Conservation (phyloP, 2,888 invertebrate genomes). For the Tuberolachnus salignus region DNA sequence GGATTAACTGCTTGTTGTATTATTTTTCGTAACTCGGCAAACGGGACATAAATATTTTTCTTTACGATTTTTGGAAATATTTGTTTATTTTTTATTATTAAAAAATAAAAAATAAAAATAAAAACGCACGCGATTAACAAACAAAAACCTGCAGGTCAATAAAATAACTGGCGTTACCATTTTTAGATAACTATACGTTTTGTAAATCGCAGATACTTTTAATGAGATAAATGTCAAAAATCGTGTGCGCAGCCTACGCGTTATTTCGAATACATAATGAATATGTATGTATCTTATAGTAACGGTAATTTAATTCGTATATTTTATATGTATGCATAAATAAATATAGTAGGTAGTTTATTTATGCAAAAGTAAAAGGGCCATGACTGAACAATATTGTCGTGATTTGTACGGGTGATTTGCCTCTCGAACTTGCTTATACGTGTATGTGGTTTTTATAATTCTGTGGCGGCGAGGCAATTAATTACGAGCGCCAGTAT, state of each 20-base stretch:
- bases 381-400: not conserved
- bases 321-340: not conserved
- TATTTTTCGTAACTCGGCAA: no score
- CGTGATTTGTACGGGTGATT: not conserved
- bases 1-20: no score
- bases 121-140: no score
- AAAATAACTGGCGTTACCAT: not conserved
- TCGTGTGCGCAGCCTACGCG: not conserved
- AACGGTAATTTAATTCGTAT: not conserved
- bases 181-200: not conserved
- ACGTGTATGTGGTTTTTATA: not conserved
- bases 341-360: not conserved
- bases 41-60: no score
- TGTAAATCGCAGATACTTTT: not conserved
- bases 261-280: not conserved
- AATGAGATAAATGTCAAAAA: not conserved
- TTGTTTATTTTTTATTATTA: no score
- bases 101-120: no score
- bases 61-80: no score
- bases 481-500: not conserved
- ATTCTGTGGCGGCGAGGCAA: not conserved
- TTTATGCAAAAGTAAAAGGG: slow-evolving; percentile 19
- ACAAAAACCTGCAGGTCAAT: not conserved
- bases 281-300: not conserved
- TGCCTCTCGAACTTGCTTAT: not conserved